Base-by-base conservation (phyloP, 2,797 vertebrate genomes). In the Sebastes kiyomatsui region DNA sequence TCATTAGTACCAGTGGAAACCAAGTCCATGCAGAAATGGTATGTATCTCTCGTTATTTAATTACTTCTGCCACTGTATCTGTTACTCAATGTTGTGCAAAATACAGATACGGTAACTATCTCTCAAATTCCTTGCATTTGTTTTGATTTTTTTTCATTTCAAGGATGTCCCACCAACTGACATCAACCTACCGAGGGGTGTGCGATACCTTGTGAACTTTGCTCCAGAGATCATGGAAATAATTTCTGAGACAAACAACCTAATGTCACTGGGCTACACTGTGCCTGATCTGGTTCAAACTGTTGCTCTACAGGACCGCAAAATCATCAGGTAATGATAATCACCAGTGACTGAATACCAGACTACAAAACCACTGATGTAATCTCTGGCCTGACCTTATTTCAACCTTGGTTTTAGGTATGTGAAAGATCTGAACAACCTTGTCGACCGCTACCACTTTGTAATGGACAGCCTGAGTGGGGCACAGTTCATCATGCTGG, bases 231-330 rank as follows among this genome's bases (percentile, higher is more conserved):
- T 99, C 27, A 95, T 62, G 61, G 96, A 97, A 93, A 96, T 97
- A 1, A 97, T 99, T 12, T 91, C 72, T 3, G 99, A 99, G 92
- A 85, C 97, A 14, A 97, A 96, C 46, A 93, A 95, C 86, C 93
- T 99, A 90, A 94, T 96, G 56, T 94, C 95, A 5, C 88, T 98
- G 30, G 97, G 95, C 0, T 96, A 96, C 86, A 20, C 90, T 28
- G 80, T 99, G 46, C 96, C 97, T 2, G 93, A 96, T 38, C 72
- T 95, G 16, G 95, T 95, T 0, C 91, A 95, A 82, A 96, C 92
- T 0, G 87, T 99, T 27, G 95, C 97, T 20, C 89, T 97, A 3
- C 97, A 97, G 86, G 96, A 98, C 79, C 89, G 96, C 66, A 97
- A 93, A n/a, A 96, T 97, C 8, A 84, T 96, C 55, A 90, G 67